phyloP scores from a whole-genome alignment of 2,797 vertebrate species.

The Okamejei kenojei region DNA sequence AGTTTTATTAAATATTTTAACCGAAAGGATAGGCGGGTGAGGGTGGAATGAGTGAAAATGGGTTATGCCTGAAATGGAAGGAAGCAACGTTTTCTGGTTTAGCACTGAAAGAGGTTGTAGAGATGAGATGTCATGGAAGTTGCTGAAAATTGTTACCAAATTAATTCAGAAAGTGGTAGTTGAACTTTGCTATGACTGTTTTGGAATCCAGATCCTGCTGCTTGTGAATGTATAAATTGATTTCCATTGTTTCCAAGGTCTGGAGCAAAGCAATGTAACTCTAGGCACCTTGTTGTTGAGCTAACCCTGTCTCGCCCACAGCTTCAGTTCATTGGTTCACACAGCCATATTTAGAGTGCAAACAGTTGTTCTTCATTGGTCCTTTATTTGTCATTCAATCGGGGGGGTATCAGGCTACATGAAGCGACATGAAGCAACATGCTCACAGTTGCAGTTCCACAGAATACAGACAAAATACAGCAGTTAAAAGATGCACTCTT shows the following conservation, averaged over 20 bases:
- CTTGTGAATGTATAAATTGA: not conserved
- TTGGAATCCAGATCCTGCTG: not conserved
- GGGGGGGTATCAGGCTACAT: not conserved
- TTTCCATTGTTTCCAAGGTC: not conserved
- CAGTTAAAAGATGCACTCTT: not conserved
- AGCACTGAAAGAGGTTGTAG: not conserved
- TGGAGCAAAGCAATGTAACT: not conserved
- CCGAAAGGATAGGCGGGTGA: not conserved
- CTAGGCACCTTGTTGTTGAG: slow-evolving; percentile 16
- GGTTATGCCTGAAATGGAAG: not conserved
- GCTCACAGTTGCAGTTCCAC: not conserved
- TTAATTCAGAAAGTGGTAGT: not conserved
- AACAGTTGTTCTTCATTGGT: not conserved
- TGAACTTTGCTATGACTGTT: not conserved
- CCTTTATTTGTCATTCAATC: not conserved
- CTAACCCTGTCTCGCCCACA: slow-evolving; percentile 1
- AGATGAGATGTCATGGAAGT: not conserved
- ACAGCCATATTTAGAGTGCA: not conserved
- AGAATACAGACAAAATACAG: not conserved
- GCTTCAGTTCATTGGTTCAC: not conserved
- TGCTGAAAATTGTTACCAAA: not conserved
- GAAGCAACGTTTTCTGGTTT: not conserved
- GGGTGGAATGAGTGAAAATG: not conserved
- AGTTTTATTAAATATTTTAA: not conserved
- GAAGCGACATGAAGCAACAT: not conserved